Evolutionary conservation across 2,888 invertebrate species (phyloP).

Genomic region (Limulus polyphemus): DNA sequence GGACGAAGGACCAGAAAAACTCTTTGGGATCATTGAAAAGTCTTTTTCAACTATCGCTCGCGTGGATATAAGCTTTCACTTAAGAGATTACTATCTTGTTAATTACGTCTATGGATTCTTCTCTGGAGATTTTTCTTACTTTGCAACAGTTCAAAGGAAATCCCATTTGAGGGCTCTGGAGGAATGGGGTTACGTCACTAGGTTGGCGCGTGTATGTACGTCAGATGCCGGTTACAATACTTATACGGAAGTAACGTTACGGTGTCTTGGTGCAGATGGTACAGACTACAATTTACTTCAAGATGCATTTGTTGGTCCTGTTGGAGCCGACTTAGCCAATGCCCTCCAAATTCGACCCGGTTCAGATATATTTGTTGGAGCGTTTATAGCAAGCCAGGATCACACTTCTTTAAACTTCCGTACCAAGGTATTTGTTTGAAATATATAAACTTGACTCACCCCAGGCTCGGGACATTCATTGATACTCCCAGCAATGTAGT

Average conservation of each 20-base stretch:
- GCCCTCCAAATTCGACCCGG: slow-evolving; percentile 60
- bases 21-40: slow-evolving; percentile 26
- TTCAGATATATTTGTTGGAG: slow-evolving; percentile 68
- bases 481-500: slow-evolving; percentile 78
- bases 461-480: slow-evolving; percentile 80
- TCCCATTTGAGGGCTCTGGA: slow-evolving; percentile 78
- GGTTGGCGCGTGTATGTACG: slow-evolving; percentile 83
- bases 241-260: slow-evolving; percentile 89
- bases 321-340: slow-evolving; percentile 58
- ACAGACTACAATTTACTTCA: slow-evolving; percentile 73
- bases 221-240: slow-evolving; percentile 91
- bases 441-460: slow-evolving; percentile 38
- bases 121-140: slow-evolving; percentile 88
- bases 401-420: slow-evolving; percentile 19
- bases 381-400: slow-evolving; percentile 46
- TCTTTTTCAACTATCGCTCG: slow-evolving; percentile 27
- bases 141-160: slow-evolving; percentile 86
- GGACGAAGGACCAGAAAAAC: slow-evolving; percentile 34
- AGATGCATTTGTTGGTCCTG: slow-evolving; percentile 80
- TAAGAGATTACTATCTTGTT: slow-evolving; percentile 85
- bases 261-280: slow-evolving; percentile 56
- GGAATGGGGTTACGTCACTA: slow-evolving; percentile 75
- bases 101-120: slow-evolving; percentile 94
- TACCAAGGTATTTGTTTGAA: too few species aligned
- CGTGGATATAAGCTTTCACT: slow-evolving; percentile 27